These are phyloP conservation scores for Musca domestica DNA, from an alignment of 1,140 invertebrate genomes.

Conservation along the genomic window DNA sequence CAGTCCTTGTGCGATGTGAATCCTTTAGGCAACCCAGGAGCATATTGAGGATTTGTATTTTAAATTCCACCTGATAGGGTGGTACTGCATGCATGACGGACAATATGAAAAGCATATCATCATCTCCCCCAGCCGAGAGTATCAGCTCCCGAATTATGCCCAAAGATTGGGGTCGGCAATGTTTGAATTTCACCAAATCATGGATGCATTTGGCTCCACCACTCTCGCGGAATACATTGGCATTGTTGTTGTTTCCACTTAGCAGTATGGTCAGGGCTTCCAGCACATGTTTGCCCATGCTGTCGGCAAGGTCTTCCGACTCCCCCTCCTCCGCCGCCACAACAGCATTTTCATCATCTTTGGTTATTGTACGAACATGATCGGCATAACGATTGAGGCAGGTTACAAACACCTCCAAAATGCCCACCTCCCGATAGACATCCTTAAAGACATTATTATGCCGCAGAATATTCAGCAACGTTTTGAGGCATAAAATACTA, in stretches of 20 bases:
- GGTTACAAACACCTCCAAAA: slow-evolving; percentile 95
- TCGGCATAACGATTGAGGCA: slow-evolving; percentile 84
- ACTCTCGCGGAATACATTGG: slow-evolving; percentile 88
- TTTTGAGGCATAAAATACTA: slow-evolving; percentile 86
- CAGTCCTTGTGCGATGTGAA: slow-evolving; percentile 91
- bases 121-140: slow-evolving; percentile 86
- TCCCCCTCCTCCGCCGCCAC: slow-evolving; percentile 28
- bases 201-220: slow-evolving; percentile 89
- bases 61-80: slow-evolving; percentile 74
- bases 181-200: slow-evolving; percentile 80
- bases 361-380: slow-evolving; percentile 49
- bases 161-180: slow-evolving; percentile 78
- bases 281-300: slow-evolving; percentile 80
- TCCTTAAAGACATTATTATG: slow-evolving; percentile 94
- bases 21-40: slow-evolving; percentile 85
- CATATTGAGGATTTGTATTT: slow-evolving; percentile 88
- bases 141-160: slow-evolving; percentile 84
- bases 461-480: slow-evolving; percentile 81
- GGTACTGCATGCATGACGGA: slow-evolving; percentile 87
- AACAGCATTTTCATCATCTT: slow-evolving; percentile 41
- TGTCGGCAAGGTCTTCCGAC: slow-evolving; percentile 63
- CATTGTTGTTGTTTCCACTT: slow-evolving; percentile 78
- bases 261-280: slow-evolving; percentile 82
- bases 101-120: slow-evolving; percentile 90
- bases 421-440: slow-evolving; percentile 95